Conservation (phyloP, 2,888 invertebrate genomes). For the Blera fallax region DNA sequence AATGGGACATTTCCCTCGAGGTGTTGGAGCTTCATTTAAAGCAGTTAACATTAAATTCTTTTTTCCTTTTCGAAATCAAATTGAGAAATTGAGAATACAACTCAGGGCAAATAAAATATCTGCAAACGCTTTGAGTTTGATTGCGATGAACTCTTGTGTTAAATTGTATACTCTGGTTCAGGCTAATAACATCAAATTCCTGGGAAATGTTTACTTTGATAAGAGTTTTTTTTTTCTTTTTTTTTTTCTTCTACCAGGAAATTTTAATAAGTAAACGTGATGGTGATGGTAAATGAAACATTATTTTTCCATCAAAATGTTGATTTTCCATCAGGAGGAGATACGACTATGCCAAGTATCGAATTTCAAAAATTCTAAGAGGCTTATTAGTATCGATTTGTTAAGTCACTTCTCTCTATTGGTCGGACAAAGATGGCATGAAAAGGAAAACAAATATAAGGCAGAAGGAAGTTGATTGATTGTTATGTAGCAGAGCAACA, state of each 20-base stretch:
- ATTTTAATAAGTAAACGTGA: not conserved
- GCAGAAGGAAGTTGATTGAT: not conserved
- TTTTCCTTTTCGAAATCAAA: not conserved
- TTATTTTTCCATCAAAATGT: not conserved
- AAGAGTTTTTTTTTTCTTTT: not conserved
- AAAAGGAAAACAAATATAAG: not conserved
- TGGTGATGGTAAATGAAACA: not conserved
- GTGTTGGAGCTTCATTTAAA: not conserved
- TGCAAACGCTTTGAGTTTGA: not conserved
- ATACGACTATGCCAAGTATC: not conserved
- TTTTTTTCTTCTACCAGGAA: not conserved
- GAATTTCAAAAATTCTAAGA: not conserved
- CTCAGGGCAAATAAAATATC: not conserved
- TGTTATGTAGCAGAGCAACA: not conserved
- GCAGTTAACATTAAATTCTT: not conserved
- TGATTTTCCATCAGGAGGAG: not conserved
- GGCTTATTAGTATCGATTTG: conserved; percentile 1
- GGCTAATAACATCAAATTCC: not conserved
- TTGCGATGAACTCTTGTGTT: not conserved
- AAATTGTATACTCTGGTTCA: not conserved
- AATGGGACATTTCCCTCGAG: too few relatives aligned
- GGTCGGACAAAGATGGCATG: not conserved
- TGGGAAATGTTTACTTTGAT: not conserved
- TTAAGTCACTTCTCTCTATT: not conserved
- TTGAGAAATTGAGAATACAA: not conserved